Conservation (phyloP, 2,113 vertebrate genomes). For the Pyxicephalus adspersus region DNA sequence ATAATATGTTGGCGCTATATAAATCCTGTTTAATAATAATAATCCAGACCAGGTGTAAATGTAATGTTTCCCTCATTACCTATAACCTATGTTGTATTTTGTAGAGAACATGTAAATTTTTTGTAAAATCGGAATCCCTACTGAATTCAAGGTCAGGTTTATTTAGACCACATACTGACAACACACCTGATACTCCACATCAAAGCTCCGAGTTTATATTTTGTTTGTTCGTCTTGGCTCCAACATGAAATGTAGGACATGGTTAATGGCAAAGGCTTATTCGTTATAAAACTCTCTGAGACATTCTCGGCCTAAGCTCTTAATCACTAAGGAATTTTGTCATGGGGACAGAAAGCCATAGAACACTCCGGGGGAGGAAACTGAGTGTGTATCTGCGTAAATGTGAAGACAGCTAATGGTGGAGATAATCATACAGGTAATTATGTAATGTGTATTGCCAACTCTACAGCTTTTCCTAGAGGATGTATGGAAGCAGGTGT, state of each 20-base stretch:
- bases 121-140: no score
- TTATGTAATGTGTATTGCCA: not conserved
- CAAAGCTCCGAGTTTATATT: not conserved
- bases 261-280: constrained; percentile 9
- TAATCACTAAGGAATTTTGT: constrained; percentile 44
- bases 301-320: constrained; percentile 2
- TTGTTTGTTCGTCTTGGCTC: not conserved
- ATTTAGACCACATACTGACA: no score
- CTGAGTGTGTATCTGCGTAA: not conserved
- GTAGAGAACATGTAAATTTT: no score
- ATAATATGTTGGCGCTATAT: no score
- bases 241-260: not conserved
- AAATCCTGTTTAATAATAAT: no score
- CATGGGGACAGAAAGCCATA: constrained; percentile 31
- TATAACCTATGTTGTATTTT: no score
- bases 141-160: no score
- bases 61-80: no score
- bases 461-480: no score
- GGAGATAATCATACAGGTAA: not conserved
- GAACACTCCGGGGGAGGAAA: constrained; percentile 4
- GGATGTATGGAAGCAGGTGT: no score
- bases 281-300: constrained; percentile 5
- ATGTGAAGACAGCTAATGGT: not conserved
- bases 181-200: no score
- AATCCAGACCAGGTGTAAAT: no score